Percentiles rank a stretch among this genome's conserved stretches.
Evolutionary conservation across 92 coral and sea anemone species (phyloP).

Genomic region (Muricea muricata): DNA sequence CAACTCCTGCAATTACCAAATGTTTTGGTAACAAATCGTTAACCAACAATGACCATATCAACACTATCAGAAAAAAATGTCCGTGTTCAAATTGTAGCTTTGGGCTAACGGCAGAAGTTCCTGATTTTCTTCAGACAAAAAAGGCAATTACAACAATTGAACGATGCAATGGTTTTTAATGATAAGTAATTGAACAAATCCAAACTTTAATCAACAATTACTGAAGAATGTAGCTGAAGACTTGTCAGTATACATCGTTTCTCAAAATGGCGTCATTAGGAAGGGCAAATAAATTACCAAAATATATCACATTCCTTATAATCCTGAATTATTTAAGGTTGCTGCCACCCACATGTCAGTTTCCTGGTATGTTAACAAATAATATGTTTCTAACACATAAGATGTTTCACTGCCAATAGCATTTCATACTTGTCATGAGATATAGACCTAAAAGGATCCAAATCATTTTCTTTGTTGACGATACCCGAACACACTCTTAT

Average conservation of each 20-base stretch:
- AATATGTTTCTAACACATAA: too few relatives aligned
- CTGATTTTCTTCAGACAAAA: background rate
- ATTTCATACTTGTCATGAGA: too few relatives aligned
- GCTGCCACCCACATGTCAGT: background rate
- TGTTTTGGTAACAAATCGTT: background rate
- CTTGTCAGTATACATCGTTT: background rate
- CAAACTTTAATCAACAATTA: background rate
- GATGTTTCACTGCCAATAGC: too few relatives aligned
- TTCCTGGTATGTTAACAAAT: background rate
- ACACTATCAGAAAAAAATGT: too few relatives aligned
- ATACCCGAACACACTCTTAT: too few relatives aligned
- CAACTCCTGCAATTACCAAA: background rate
- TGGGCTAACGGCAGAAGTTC: background rate
- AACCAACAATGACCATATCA: too few relatives aligned
- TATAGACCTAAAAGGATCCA: too few relatives aligned
- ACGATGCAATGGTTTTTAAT: background rate
- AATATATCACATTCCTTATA: background rate
- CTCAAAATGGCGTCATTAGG: background rate
- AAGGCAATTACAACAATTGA: background rate
- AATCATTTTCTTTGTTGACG: too few relatives aligned
- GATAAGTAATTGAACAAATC: background rate
- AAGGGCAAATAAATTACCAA: background rate
- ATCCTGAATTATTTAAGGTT: background rate
- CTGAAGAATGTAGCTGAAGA: background rate
- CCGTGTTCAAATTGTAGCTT: background rate